Percentiles rank a stretch among this genome's conserved stretches.
These are phyloP conservation scores for Columba janthina DNA, from an alignment of 2,113 vertebrate genomes.

Conservation along the genomic window DNA sequence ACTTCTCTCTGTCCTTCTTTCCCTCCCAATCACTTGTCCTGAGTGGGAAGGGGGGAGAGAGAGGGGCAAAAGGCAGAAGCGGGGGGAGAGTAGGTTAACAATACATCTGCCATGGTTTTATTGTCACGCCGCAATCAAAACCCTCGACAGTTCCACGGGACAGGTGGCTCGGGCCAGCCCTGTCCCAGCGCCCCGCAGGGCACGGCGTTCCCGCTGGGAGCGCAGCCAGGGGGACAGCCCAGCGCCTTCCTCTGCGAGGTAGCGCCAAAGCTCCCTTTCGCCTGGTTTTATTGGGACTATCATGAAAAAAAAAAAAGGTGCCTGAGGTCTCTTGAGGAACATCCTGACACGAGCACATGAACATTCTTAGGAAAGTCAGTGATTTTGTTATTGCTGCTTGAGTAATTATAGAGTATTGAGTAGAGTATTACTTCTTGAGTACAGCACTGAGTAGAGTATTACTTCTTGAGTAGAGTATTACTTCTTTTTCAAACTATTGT, in stretches of 20 bases:
- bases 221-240: background rate
- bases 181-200: background rate
- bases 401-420: background rate
- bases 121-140: too few species aligned
- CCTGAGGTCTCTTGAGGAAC: background rate
- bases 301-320: background rate
- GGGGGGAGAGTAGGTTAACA: too few species aligned
- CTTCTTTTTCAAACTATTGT: background rate
- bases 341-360: background rate
- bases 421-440: background rate
- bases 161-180: background rate
- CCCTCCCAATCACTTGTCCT: too few species aligned
- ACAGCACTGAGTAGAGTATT: background rate
- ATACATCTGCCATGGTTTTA: too few species aligned
- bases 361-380: background rate
- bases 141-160: background rate
- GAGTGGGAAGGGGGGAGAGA: too few species aligned
- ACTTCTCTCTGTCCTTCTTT: too few species aligned
- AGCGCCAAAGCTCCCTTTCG: background rate
- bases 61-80: too few species aligned
- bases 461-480: background rate
- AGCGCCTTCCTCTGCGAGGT: background rate
- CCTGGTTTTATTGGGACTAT: background rate
- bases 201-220: background rate
- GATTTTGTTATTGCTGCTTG: background rate